Evolutionary conservation across 2,113 vertebrate species (phyloP).

Genomic region (Cygnus atratus): DNA sequence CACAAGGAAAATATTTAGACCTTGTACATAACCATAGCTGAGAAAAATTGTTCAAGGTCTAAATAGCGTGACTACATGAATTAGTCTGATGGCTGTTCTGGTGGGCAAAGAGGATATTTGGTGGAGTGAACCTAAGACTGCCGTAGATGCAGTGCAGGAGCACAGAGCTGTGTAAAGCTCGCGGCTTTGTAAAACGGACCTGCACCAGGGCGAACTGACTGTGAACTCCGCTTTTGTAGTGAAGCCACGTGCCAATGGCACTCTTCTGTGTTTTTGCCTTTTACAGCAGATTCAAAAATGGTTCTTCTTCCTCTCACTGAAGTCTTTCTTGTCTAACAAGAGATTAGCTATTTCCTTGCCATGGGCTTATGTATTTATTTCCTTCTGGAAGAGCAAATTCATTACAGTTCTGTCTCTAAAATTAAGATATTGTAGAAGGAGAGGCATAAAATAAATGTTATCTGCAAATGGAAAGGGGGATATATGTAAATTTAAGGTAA

Average conservation of each 20-base stretch:
- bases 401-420: background rate
- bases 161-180: background rate
- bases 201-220: background rate
- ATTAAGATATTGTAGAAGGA: background rate
- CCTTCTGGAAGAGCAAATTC: background rate
- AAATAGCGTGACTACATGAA: background rate
- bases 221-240: background rate
- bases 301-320: background rate
- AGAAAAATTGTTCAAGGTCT: constrained; percentile 17
- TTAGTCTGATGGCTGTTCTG: constrained; percentile 3
- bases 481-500: background rate
- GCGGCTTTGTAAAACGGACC: background rate
- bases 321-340: background rate
- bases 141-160: background rate
- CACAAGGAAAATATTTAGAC: constrained; percentile 54
- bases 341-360: background rate
- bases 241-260: background rate
- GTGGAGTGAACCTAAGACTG: background rate
- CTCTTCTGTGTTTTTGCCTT: background rate
- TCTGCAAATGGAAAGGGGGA: background rate
- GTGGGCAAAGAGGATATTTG: background rate
- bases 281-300: background rate
- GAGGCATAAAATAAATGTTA: background rate
- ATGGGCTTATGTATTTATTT: accelerated
- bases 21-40: constrained; percentile 16